phyloP scores from a whole-genome alignment of 2,888 invertebrate genomes.

The Lycophotia porphyrea region DNA sequence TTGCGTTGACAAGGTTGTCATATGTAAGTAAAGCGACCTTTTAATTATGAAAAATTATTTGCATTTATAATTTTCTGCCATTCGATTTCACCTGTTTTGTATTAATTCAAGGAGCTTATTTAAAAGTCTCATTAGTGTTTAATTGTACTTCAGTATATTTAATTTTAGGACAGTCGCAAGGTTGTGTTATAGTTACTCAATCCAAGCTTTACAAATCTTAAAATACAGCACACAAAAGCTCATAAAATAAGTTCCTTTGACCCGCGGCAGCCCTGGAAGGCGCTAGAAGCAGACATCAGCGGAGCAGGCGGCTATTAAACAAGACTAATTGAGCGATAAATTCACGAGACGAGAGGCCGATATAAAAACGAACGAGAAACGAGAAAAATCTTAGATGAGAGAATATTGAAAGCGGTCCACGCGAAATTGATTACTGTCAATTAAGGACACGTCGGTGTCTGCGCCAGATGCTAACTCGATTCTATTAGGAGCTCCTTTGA shows the following conservation, averaged over 20 bases:
- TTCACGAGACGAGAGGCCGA: slow-evolving; percentile 88
- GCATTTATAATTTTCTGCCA: slow-evolving; percentile 27
- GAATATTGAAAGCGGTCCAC: slow-evolving; percentile 89
- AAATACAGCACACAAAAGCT: slow-evolving; percentile 34
- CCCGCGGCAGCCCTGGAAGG: slow-evolving; percentile 82
- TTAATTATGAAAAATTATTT: slow-evolving; percentile 25
- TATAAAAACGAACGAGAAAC: slow-evolving; percentile 86
- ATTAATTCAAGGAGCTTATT: slow-evolving; percentile 17
- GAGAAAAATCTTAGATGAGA: slow-evolving; percentile 86
- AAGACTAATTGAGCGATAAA: slow-evolving; percentile 91
- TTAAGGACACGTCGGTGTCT: slow-evolving; percentile 84
- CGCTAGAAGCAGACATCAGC: slow-evolving; percentile 89
- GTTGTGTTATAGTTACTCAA: not conserved
- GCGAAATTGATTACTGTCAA: slow-evolving; percentile 90
- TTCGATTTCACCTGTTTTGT: slow-evolving; percentile 37
- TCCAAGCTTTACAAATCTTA: not conserved
- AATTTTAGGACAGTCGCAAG: not conserved
- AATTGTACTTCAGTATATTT: slow-evolving; percentile 1
- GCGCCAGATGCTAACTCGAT: slow-evolving; percentile 82
- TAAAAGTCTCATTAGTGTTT: slow-evolving; percentile 7
- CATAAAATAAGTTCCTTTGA: slow-evolving; percentile 14
- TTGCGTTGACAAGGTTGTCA: slow-evolving; percentile 40
- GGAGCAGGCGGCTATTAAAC: slow-evolving; percentile 90
- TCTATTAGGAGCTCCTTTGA: slow-evolving; percentile 65
- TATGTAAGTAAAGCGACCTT: slow-evolving; percentile 25